Base-by-base conservation (phyloP, 2,888 invertebrate species). In the Tetheella fluctuosa region DNA sequence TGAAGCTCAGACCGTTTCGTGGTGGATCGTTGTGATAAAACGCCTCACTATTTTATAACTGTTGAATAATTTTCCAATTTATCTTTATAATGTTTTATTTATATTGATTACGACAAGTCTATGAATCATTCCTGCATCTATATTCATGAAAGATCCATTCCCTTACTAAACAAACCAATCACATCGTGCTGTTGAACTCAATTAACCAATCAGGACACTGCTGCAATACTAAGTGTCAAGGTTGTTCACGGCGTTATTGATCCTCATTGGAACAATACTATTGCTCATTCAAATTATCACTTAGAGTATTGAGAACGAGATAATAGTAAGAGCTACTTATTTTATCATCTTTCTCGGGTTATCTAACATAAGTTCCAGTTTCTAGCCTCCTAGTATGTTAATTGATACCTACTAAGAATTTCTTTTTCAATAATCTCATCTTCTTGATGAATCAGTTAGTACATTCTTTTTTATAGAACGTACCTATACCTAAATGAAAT, bases 61-160 rank as follows among this genome's bases (percentile, higher is more conserved):
- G 17, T 48, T 48, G 48, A 10, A 48, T 48, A 48, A 48, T 48
- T 48, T 48, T 48, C 48, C 48, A 48, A 48, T 48, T 48, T 48
- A 10, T 48, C 48, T 20, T 2, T 17, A 20, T 20, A 48, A 48
- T 20, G 17, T 48, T 48, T 48, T 48, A 48, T 48, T 48, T 48
- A 48, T 48, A 48, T 48, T 48, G 48, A 48, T 48, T n/a, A n/a
- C n/a, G 2, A 48, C 48, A 15, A 17, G n/a, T 20, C 48, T 20
- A 48, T 48, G 48, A 48, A 20, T 48, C 48, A 48, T 48, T 17
- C 10, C 17, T 48, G 15, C 39, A 39, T 48, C 48, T 20, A 20
- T 48, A 48, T 48, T 48, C 48, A 48, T 17, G 17, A 20, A 48
- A n/a, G 48, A n/a, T 10, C 48, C 17, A 20, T 48, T 48, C 48